Evolutionary conservation across 2,113 vertebrate species (phyloP).

Genomic region (Ceuthmochares aereus): DNA sequence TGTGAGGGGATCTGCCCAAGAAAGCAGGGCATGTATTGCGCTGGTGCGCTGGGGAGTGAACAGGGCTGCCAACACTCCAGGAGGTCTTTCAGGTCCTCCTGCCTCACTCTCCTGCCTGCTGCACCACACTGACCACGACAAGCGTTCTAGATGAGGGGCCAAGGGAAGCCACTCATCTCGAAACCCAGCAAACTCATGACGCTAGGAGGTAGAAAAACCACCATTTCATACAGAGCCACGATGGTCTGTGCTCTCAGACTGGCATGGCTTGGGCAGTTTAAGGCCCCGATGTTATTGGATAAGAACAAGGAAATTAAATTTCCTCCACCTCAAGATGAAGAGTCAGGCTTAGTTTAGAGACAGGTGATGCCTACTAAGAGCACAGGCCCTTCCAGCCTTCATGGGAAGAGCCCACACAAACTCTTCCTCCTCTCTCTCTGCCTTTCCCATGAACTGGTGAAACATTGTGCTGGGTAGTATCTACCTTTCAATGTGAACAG

Average conservation of each 20-base stretch:
- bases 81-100: background rate
- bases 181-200: background rate
- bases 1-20: background rate
- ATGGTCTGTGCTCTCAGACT: background rate
- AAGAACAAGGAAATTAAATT: background rate
- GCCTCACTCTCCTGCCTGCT: background rate
- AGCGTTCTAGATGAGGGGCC: background rate
- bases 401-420: background rate
- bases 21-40: background rate
- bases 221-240: background rate
- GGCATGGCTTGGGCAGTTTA: background rate
- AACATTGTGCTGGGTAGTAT: background rate
- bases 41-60: no score
- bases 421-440: background rate
- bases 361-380: background rate
- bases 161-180: background rate
- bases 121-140: rapidly evolving
- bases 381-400: background rate
- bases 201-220: background rate
- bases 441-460: background rate
- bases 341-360: background rate
- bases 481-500: background rate
- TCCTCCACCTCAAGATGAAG: background rate
- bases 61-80: background rate
- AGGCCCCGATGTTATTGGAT: no score